Evolutionary conservation across 2,113 vertebrate genomes (phyloP), one percentile per base, ranked within the genome.

Genomic region (Siniperca knerii): DNA sequence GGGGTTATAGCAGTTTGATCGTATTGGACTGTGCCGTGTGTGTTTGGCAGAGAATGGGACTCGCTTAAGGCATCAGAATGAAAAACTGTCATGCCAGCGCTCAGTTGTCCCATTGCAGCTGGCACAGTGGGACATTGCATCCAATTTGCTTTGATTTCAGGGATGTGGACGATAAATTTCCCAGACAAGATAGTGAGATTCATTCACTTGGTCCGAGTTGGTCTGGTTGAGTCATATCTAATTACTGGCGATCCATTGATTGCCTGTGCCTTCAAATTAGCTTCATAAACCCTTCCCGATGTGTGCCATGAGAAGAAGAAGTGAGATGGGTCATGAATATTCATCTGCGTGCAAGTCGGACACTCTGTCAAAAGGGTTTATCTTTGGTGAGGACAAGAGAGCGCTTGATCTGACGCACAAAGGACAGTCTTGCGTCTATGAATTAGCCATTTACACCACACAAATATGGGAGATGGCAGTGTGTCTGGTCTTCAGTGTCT

Each of bases 301-400:
- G 23, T 23, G 48, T 66, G 40, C 58, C 77, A 21, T 75, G 29
- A 33, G 67, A 33, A 60, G 68, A 42, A 44, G 40, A 37, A 37
- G 35, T 42, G 40, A 62, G 65, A 88, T 7, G 25, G 48, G 12
- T 66, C 64, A 57, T 92, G 81, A 87, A 91, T 90, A 89, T 91
- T 90, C 75, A 85, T 54, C 20, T 52, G 68, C 50, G 48, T 58
- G 61, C 48, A 60, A 78, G 57, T 87, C 18, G 1, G 79, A 84
- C 77, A 86, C 68, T 75, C 72, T 82, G 82, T 89, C 42, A 82
- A 61, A 87, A 79, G 78, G 60, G 35, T 86, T 90, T 83, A 84
- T 82, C 81, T 81, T 73, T 33, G 33, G 48, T 3, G 20, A 50
- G 79, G 57, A 90, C 86, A 80, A 82, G 87, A 37, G 50, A 66